Evolutionary conservation across 2,113 vertebrate species (phyloP), one percentile per base, ranked within the genome.

Genomic region (Oreocharis arfaki): DNA sequence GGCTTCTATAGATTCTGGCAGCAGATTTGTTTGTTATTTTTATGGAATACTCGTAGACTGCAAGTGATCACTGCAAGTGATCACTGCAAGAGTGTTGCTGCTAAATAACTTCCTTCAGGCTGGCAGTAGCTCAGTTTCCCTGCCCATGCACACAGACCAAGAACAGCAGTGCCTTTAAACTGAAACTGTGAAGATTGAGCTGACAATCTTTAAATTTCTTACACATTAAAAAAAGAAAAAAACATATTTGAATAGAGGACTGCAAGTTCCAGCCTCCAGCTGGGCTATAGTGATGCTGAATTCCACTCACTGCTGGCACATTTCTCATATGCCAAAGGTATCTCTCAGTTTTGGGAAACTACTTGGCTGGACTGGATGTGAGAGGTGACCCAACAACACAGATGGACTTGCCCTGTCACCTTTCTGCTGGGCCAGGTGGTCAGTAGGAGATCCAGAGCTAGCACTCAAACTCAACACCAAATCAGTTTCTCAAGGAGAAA

Each of bases 21-120:
- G 56, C 56, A 70, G 60, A 81, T 70, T 64, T 93, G 41, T 85
- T 95, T 85, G 49, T 90, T 92, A 47, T 63, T 95, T 96, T 82
- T 82, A 23, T 37, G 35, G 69, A 95, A 78, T 41, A 30, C 32
- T 91, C 44, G 63, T 20, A 63, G 60, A 49, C 61, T 67, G 13
- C 56, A 75, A 74, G 49, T 28, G 35, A 92, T 86, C 47, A 61
- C 49, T n/a, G 35, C 2, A 3, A 42, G 42, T 28, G 35, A 92
- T 86, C 47, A 61, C 49, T n/a, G 35, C 2, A 3, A 42, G 42
- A 78, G 16, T 9, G 17, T 55, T 70, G 35, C 11, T 92, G 64
- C 60, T 73, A 35, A 74, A 87, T 68, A 81, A 59, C 74, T 81
- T 78, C 76, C 41, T 75, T 76, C 60, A 68, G 76, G 60, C 19